Evolutionary conservation across 2,113 vertebrate species (phyloP).

Genomic region (Eudorcas thomsonii): DNA sequence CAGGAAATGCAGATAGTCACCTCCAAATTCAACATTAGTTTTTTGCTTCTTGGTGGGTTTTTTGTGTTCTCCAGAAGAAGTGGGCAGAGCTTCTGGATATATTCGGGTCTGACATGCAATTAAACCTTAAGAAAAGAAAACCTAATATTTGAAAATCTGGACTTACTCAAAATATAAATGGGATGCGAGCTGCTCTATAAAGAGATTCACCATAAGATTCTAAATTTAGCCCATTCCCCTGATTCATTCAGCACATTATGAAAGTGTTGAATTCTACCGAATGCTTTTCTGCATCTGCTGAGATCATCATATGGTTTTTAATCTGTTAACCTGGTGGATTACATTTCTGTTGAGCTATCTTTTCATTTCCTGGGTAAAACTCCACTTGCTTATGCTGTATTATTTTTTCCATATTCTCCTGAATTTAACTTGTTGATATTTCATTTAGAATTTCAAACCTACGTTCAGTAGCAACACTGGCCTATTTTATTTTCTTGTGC

Average conservation of each 20-base stretch:
- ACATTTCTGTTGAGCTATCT: slow-evolving; percentile 31
- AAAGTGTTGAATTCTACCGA: slow-evolving; percentile 55
- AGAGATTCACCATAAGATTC: slow-evolving; percentile 52
- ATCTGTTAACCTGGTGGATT: slow-evolving; percentile 56
- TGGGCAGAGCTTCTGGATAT: background rate
- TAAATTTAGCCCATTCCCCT: slow-evolving; percentile 69
- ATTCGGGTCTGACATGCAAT: slow-evolving; percentile 35
- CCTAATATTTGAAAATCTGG: slow-evolving; percentile 60
- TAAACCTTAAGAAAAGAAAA: slow-evolving; percentile 52
- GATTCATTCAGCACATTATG: slow-evolving; percentile 62
- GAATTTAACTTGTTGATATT: slow-evolving; percentile 12
- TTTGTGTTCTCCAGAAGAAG: slow-evolving; percentile 22
- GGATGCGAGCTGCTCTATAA: slow-evolving; percentile 47
- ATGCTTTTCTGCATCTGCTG: slow-evolving; percentile 43
- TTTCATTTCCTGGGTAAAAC: slow-evolving; percentile 8
- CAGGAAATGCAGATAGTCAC: background rate
- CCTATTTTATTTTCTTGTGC: background rate
- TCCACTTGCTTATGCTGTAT: background rate
- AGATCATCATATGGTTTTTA: slow-evolving; percentile 52
- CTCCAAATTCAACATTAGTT: background rate
- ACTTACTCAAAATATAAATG: slow-evolving; percentile 61
- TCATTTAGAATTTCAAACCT: slow-evolving; percentile 17
- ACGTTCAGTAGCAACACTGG: background rate
- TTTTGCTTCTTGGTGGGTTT: background rate
- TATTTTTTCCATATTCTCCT: slow-evolving; percentile 33